Evolutionary conservation across 2,797 vertebrate species (phyloP), one percentile per base, ranked within the genome.

Genomic region (Pseudochaenichthys georgianus): DNA sequence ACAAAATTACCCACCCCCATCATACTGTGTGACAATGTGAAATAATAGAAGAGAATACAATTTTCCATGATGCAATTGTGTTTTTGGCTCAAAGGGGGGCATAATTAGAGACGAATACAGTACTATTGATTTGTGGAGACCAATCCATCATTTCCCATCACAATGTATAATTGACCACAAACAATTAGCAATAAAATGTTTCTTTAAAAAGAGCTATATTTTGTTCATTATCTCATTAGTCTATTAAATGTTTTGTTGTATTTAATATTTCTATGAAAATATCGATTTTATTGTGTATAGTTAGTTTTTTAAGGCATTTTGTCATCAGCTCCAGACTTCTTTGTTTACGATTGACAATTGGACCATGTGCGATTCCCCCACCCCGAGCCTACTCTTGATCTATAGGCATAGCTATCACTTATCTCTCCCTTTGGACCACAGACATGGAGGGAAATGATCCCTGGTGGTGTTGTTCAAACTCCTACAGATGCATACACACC

Each of bases 311-410:
- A 16, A 61, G 17, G 19, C 19, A 12, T 69, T 64, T 16, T 11
- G 10, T 13, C 28, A 28, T 28, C 28, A 28, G 34, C 34, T 38
- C 34, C 34, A 38, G 34, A 38, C 34, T 38, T 38, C 28, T 38
- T 7, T 38, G 34, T 38, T 38, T 7, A 38, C 8, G 70, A 77
- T 68, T 57, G 67, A 57, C 9, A 11, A 45, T 63, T 59, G 62
- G 62, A 69, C 75, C 73, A 64, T 60, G 71, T 80, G 77, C 72
- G 70, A 64, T 43, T 78, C 55, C 38, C 13, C 16, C 17, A 61
- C 15, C 42, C 28, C 2, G 0, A 23, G 41, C 51, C 64, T 66
- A 1, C 53, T 74, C 60, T 64, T 77, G 65, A 70, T 81, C 74
- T 68, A n/a, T 43, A 41, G 48, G 61, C 67, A 53, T 46, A 76